Base-by-base conservation (phyloP, 2,797 vertebrate species). In the Falco cherrug region DNA sequence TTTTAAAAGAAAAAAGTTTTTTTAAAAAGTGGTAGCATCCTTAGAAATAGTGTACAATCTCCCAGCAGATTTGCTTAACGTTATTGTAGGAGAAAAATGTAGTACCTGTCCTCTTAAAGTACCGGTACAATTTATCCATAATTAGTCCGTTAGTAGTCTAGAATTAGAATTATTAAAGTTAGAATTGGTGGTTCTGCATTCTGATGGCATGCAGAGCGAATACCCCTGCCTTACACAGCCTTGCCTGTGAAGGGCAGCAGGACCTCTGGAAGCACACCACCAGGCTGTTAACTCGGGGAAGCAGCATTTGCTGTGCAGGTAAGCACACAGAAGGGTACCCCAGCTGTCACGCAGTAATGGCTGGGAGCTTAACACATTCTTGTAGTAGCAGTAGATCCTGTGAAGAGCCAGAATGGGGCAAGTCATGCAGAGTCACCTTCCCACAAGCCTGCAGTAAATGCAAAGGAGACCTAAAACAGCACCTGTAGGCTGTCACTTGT, bases 381-480 rank as follows among this genome's bases (percentile, higher is more conserved):
- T 71, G 41, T n/a, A 57, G 19, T 6, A 41, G 39, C 18, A n/a
- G 24, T 57, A 41, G 43, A 45, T 57, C 51, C 37, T 29, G 13
- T 13, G 43, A 41, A 75, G 2, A 57, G n/a, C 41, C 60, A 0
- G 0, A 41, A 22, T 15, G 10, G 9, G 6, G 10, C 5, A 37
- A 64, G 11, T 35, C 41, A 48, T 47, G 45, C 48, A 17, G 43
- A 29, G 64, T 41, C 74, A 53, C 39, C 47, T 33, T 68, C 64
- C 61, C 19, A 12, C 25, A 20, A 8, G 15, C 50, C 43, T 56
- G 24, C 29, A 63, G 57, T 20, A 41, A 48, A 41, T 41, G 45
- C 65, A 47, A 25, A 56, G 41, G 41, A 48, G 57, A 41, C 41
- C 57, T 39, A 33, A 61, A 69, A 61, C 17, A 15, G n/a, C 16